A percentile compares a stretch with the other conserved stretches of the same genome.
phyloP scores from a whole-genome alignment of 1,140 invertebrate species.

The Maniola jurtina region DNA sequence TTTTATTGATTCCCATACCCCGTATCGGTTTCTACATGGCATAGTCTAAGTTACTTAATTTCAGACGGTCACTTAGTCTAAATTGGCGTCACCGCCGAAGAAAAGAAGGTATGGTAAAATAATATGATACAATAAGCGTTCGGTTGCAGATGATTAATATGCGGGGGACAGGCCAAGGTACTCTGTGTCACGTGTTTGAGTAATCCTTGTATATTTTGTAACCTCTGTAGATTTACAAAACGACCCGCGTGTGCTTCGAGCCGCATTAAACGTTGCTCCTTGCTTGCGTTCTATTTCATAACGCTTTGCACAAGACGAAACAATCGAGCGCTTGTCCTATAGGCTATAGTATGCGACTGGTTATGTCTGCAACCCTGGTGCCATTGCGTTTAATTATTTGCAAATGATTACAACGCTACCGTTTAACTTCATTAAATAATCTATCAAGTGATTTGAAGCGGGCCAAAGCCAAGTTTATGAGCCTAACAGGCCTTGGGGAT shows the following conservation, averaged over 20 bases:
- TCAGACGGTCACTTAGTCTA: neutral
- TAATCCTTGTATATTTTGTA: slow-evolving; percentile 62
- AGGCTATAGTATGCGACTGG: slow-evolving; percentile 6
- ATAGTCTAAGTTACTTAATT: neutral
- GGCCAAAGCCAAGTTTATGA: too few species aligned
- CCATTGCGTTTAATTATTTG: neutral
- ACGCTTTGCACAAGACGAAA: slow-evolving; percentile 65
- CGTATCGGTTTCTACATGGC: too few species aligned
- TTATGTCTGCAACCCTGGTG: neutral
- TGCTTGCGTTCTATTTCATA: slow-evolving; percentile 72
- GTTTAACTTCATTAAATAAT: neutral
- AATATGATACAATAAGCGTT: slow-evolving; percentile 48
- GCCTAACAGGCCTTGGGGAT: too few species aligned
- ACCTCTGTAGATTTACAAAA: slow-evolving; percentile 61
- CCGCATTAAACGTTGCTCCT: slow-evolving; percentile 52
- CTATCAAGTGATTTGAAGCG: neutral
- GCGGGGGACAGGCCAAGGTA: slow-evolving; percentile 47
- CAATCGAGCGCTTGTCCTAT: slow-evolving; percentile 52
- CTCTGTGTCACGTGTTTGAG: slow-evolving; percentile 45
- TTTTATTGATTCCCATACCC: too few species aligned
- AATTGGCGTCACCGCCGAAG: slow-evolving; percentile 5
- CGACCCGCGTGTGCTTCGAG: slow-evolving; percentile 46
- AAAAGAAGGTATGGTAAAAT: slow-evolving; percentile 46
- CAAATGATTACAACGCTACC: neutral
- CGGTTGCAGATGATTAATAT: slow-evolving; percentile 55